Evolutionary conservation across 2,113 vertebrate species (phyloP).

Genomic region (Ibidorhyncha struthersii): DNA sequence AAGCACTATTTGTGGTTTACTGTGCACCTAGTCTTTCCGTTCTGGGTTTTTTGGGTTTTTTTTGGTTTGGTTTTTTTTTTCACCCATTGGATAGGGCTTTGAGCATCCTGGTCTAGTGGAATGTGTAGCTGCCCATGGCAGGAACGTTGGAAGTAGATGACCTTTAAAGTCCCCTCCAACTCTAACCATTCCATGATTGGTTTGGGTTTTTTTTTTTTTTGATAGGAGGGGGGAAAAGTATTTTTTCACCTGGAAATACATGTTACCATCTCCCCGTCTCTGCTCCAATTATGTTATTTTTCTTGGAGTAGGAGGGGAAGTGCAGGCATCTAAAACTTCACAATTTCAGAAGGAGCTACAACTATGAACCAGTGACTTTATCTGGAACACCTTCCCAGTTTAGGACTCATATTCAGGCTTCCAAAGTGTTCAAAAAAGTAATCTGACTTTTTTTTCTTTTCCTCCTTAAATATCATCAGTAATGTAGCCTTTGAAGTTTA

Average conservation of each 20-base stretch:
- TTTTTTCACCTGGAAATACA: neutral
- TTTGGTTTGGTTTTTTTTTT: neutral
- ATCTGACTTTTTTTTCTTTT: neutral
- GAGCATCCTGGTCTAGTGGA: neutral
- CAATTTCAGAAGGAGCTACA: neutral
- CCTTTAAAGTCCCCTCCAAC: neutral
- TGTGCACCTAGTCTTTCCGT: neutral
- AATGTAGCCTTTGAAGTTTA: neutral
- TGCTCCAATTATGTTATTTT: neutral
- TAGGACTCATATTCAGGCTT: neutral
- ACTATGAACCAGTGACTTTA: neutral
- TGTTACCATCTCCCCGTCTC: neutral
- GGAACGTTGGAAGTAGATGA: neutral
- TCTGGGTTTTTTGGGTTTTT: neutral
- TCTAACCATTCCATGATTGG: neutral
- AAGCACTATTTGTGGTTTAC: neutral
- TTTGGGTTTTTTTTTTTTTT: neutral
- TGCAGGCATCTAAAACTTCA: neutral
- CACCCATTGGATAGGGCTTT: neutral
- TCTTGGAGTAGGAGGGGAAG: neutral
- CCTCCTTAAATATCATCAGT: neutral
- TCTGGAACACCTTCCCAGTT: neutral
- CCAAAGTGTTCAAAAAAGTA: neutral
- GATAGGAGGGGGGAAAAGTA: accelerated
- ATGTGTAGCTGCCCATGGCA: neutral